Conservation (phyloP, 2,888 invertebrate genomes). For the Nomada lathburiana region DNA sequence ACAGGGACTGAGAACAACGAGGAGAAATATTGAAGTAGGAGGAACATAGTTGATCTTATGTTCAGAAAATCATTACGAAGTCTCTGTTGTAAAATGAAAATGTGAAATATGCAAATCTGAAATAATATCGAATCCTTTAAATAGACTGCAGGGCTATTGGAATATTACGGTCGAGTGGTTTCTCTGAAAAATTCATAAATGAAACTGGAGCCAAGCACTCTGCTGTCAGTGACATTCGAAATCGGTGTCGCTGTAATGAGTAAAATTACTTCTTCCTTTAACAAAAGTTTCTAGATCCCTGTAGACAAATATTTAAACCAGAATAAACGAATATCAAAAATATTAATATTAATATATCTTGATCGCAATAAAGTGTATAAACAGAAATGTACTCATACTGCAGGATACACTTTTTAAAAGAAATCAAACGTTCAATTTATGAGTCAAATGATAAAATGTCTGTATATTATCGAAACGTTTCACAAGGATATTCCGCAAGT, state of each 20-base stretch:
- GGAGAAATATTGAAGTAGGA: too few relatives aligned
- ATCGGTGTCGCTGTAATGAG: neutral
- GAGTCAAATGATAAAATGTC: too few relatives aligned
- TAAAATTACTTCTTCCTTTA: neutral
- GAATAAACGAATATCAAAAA: too few relatives aligned
- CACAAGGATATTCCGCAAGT: neutral
- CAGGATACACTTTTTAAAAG: too few relatives aligned
- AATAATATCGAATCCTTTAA: neutral
- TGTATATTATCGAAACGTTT: neutral
- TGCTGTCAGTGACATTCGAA: neutral
- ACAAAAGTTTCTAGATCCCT: neutral
- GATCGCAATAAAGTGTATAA: too few relatives aligned
- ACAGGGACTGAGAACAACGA: too few relatives aligned
- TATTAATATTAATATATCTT: too few relatives aligned
- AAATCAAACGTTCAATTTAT: too few relatives aligned
- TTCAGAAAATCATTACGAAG: too few relatives aligned
- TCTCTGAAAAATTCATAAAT: slow-evolving; percentile 18
- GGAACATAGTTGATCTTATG: too few relatives aligned
- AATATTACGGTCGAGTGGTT: neutral
- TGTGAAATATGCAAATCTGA: neutral
- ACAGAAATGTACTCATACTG: neutral
- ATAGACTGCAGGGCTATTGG: neutral
- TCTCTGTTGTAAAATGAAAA: neutral
- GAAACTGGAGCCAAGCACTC: slow-evolving; percentile 5
- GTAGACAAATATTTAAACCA: too few relatives aligned